Evolutionary conservation across 2,888 invertebrate genomes (phyloP).

Genomic region (Lasius fuliginosus): DNA sequence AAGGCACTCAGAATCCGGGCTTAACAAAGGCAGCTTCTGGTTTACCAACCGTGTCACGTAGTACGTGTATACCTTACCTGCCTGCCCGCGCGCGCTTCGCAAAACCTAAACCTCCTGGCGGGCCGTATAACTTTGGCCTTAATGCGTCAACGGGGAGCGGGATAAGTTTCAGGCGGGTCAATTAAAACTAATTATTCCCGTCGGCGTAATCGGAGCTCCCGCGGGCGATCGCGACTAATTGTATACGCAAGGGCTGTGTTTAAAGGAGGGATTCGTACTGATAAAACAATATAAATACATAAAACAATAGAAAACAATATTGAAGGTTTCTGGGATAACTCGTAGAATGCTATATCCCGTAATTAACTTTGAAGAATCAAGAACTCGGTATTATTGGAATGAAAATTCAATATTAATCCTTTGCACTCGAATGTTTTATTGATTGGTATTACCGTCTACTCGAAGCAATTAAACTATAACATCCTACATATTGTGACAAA

Average conservation of each 20-base stretch:
- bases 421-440: too few relatives aligned
- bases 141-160: slow-evolving; percentile 80
- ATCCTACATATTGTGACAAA: too few relatives aligned
- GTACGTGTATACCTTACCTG: slow-evolving; percentile 85
- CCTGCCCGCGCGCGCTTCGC: slow-evolving; percentile 82
- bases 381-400: not conserved
- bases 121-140: slow-evolving; percentile 83
- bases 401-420: slow-evolving; percentile 3
- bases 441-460: too few relatives aligned
- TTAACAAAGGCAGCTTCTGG: slow-evolving; percentile 85
- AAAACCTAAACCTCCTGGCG: slow-evolving; percentile 79
- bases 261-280: slow-evolving; percentile 52
- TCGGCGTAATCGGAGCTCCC: slow-evolving; percentile 71
- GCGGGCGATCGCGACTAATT: slow-evolving; percentile 72
- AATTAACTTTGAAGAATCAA: slow-evolving; percentile 31
- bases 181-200: slow-evolving; percentile 82
- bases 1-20: slow-evolving; percentile 86
- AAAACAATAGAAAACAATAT: slow-evolving; percentile 61
- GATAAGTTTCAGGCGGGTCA: slow-evolving; percentile 79
- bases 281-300: too few relatives aligned
- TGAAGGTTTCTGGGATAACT: slow-evolving; percentile 15
- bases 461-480: too few relatives aligned
- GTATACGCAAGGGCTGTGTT: slow-evolving; percentile 55
- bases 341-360: slow-evolving; percentile 6
- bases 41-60: slow-evolving; percentile 86